phyloP scores from a whole-genome alignment of 2,888 invertebrate genomes.

The Eudasyphora cyanicolor region DNA sequence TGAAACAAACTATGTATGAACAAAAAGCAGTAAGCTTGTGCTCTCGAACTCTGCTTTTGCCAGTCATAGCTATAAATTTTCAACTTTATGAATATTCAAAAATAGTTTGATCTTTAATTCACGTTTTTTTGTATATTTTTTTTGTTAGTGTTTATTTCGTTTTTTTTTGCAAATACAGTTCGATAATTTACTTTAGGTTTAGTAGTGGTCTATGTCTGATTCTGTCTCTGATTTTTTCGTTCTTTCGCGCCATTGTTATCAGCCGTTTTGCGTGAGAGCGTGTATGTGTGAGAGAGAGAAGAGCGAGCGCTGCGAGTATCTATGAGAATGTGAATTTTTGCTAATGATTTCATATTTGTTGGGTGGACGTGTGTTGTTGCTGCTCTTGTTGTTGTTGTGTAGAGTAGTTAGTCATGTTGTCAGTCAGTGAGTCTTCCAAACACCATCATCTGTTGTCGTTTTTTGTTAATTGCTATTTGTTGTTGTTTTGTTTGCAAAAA shows the following conservation, averaged over 20 bases:
- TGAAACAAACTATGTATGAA: no score
- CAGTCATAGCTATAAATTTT: background rate
- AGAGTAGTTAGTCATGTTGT: slow-evolving; percentile 18
- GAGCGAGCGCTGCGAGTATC: no score
- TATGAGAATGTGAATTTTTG: background rate
- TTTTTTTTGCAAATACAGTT: background rate
- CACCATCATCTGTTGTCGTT: slow-evolving; percentile 8
- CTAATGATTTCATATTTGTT: slow-evolving; percentile 20
- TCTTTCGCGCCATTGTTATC: background rate
- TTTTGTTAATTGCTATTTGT: background rate
- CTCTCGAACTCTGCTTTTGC: background rate
- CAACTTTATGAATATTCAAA: background rate
- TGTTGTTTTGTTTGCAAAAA: background rate
- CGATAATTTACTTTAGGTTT: background rate
- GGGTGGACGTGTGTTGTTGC: no score
- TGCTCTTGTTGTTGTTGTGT: background rate
- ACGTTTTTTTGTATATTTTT: background rate
- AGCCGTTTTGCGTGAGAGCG: no score
- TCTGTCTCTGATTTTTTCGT: background rate
- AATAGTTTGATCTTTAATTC: background rate
- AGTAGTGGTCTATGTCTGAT: background rate
- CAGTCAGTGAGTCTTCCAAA: background rate
- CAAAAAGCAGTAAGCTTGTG: no score
- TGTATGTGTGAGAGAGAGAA: no score
- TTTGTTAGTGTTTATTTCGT: background rate